Percentiles rank a stretch among this genome's conserved stretches.
These are phyloP conservation scores for Oncopeltus fasciatus DNA, from an alignment of 1,140 invertebrate species.

Conservation along the genomic window DNA sequence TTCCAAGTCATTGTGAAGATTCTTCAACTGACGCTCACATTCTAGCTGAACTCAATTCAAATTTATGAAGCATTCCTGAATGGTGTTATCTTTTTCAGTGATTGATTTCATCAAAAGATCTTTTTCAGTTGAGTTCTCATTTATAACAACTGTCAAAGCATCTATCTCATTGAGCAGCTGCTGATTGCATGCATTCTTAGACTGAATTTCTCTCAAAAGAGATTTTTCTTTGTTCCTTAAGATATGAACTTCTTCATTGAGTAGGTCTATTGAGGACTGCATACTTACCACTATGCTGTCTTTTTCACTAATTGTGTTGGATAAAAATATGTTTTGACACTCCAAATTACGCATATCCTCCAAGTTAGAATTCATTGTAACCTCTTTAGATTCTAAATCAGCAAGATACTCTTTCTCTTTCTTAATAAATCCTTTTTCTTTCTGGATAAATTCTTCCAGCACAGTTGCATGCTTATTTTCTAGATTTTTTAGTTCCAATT, in stretches of 20 bases:
- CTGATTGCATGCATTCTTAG: background rate
- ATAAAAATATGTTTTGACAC: constrained; percentile 1
- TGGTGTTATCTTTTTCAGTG: background rate
- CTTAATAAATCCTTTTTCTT: too few relatives aligned
- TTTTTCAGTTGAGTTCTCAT: background rate
- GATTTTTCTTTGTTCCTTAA: background rate
- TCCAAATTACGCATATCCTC: constrained; percentile 1
- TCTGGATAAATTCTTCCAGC: too few relatives aligned
- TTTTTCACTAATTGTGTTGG: background rate
- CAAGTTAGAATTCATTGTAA: too few relatives aligned
- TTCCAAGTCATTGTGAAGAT: background rate
- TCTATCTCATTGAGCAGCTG: background rate
- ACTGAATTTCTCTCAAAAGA: background rate
- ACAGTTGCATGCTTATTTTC: too few relatives aligned
- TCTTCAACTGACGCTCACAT: background rate
- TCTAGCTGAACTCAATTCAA: background rate
- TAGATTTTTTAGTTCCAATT: too few relatives aligned
- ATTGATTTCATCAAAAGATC: background rate
- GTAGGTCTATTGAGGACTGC: background rate
- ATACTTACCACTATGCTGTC: background rate
- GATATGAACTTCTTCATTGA: background rate
- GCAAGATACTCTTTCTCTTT: too few relatives aligned
- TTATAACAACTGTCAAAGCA: background rate
- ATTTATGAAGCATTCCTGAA: background rate
- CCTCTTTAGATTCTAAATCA: too few relatives aligned